These are phyloP conservation scores for Anomalospiza imberbis DNA, from an alignment of 2,797 vertebrate genomes.

Conservation along the genomic window DNA sequence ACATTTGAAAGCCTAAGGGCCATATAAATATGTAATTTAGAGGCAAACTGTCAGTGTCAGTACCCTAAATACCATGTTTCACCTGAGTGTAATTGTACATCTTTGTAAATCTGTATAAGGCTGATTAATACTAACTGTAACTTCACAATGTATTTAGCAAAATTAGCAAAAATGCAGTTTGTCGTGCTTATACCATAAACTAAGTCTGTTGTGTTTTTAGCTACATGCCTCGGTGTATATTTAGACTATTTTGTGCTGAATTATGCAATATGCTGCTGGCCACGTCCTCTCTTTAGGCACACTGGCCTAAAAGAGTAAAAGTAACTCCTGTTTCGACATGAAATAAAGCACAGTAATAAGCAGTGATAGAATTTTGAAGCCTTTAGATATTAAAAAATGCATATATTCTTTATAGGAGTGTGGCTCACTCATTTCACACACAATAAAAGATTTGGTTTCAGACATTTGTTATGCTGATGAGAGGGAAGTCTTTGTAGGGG, in stretches of 20 bases:
- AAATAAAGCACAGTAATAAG: neutral
- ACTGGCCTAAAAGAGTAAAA: neutral
- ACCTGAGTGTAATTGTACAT: neutral
- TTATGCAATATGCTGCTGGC: neutral
- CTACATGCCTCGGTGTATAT: neutral
- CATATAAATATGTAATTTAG: neutral
- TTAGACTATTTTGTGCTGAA: neutral
- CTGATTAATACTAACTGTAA: neutral
- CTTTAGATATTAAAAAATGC: neutral
- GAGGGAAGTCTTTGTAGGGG: neutral
- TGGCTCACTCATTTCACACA: neutral
- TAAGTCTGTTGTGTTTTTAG: neutral
- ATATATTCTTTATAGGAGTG: neutral
- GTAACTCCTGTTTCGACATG: neutral
- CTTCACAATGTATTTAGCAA: neutral
- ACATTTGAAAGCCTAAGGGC: neutral
- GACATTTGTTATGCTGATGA: neutral
- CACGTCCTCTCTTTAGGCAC: neutral
- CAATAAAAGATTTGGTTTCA: neutral
- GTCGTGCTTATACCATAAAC: neutral
- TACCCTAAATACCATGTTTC: neutral
- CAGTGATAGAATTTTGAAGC: neutral
- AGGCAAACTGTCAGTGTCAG: neutral
- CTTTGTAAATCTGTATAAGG: neutral
- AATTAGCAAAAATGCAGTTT: neutral